Evolutionary conservation across 1,140 invertebrate genomes (phyloP), one percentile per base, ranked within the genome.

Genomic region (Drosophila ercepeae): DNA sequence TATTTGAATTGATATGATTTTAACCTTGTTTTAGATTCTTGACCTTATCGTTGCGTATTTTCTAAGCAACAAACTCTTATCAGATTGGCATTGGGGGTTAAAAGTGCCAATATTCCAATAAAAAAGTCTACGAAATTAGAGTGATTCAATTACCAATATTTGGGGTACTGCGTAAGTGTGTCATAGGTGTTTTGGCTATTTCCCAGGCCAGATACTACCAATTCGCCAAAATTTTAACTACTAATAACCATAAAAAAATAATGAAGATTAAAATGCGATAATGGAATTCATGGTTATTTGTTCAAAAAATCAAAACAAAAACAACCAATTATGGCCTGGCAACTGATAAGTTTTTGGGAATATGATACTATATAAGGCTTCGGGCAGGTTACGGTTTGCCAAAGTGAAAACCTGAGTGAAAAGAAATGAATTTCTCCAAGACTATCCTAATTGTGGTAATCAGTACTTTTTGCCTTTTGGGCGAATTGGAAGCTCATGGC

Each of bases 401-500:
- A 46, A 49, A 86, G 41, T 65, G 19, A 77, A 73, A 84, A 36
- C 46, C 13, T 23, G 39, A 84, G 46, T 69, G 23, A 27, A 34
- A 16, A 2, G 11, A 77, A 59, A 88, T 88, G 68, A 60, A 48
- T 27, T 51, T 44, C 42, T 55, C 48, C 3, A 36, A 44, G 7
- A 7, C 18, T 14, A 50, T 72, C 11, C 36, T 57, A 19, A 54
- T 57, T 48, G 18, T 42, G 4, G 29, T 19, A 1, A 5, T 89
- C 11, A 36, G 48, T 7, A 3, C 44, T 0, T 34, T 64, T n/a
- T 49, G 53, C 27, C 42, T 44, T 1, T 0, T 69, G 9, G 14
- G 3, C 1, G 52, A 67, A 19, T 50, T 49, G 16, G 44, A 72
- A 9, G 93, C 93, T 6, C 95, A 96, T 90, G 95, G 95, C 3